Conservation (phyloP, 1,140 invertebrate genomes). For the Drosophila parvula region DNA sequence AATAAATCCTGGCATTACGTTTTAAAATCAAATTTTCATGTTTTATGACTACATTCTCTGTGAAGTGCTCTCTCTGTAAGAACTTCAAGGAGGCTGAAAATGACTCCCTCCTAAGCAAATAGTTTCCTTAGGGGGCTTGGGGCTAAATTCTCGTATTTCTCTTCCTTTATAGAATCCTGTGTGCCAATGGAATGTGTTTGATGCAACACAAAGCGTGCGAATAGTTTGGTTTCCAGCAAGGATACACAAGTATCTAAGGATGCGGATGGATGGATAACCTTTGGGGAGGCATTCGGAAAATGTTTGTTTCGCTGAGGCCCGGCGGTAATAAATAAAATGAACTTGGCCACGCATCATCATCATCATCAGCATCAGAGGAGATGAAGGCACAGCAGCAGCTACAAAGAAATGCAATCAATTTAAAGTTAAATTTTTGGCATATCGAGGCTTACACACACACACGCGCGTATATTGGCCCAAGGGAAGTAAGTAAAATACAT, state of each 20-base stretch:
- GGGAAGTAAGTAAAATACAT: conserved; percentile 28
- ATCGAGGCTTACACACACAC: conserved; percentile 53
- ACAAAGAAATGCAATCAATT: conserved; percentile 67
- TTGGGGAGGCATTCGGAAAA: conserved; percentile 63
- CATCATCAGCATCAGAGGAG: conserved; percentile 14
- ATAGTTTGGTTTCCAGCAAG: conserved; percentile 55
- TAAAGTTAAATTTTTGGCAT: conserved; percentile 66
- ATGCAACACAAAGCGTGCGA: conserved; percentile 74
- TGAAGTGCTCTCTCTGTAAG: too few relatives aligned
- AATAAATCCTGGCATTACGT: neutral
- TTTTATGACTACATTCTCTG: neutral
- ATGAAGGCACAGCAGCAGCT: conserved; percentile 39
- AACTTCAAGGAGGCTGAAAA: neutral
- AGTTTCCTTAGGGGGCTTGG: neutral
- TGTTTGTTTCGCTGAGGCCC: conserved; percentile 59
- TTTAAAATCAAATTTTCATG: neutral
- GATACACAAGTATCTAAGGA: conserved; percentile 8
- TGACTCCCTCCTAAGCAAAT: neutral
- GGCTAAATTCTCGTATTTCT: conserved; percentile 1
- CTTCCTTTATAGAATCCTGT: neutral
- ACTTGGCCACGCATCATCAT: conserved; percentile 55
- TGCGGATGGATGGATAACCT: conserved; percentile 9
- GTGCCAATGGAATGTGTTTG: conserved; percentile 65
- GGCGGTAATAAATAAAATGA: conserved; percentile 72
- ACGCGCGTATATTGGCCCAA: conserved; percentile 39